Percentiles rank a stretch among this genome's conserved stretches.
phyloP scores from a whole-genome alignment of 1,140 invertebrate species.

The Tenebrio molitor region DNA sequence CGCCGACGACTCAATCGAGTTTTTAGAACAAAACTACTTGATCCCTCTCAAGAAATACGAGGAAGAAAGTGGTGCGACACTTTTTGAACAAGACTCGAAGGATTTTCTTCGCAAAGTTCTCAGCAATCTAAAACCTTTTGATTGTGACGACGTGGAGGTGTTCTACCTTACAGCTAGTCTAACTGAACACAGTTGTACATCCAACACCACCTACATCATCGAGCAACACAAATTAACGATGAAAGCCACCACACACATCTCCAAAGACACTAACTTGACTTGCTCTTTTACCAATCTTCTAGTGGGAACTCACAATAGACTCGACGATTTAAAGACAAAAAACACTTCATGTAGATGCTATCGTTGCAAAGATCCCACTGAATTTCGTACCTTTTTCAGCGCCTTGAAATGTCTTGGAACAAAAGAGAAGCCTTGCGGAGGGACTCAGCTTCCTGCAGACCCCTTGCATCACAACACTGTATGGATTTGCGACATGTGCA shows the following conservation, averaged over 20 bases:
- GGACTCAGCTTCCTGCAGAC: slow-evolving; percentile 71
- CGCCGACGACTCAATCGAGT: too few relatives aligned
- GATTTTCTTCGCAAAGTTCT: too few relatives aligned
- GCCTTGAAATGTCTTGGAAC: slow-evolving; percentile 74
- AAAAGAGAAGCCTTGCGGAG: slow-evolving; percentile 58
- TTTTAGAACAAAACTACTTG: too few relatives aligned
- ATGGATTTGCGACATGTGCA: slow-evolving; percentile 77
- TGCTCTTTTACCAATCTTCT: slow-evolving; percentile 78
- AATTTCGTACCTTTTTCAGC: slow-evolving; percentile 74
- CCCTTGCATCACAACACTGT: slow-evolving; percentile 71
- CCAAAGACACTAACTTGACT: slow-evolving; percentile 75
- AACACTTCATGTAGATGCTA: slow-evolving; percentile 75
- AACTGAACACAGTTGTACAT: slow-evolving; percentile 75
- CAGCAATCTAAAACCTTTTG: too few relatives aligned
- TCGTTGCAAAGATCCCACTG: slow-evolving; percentile 76
- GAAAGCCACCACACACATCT: slow-evolving; percentile 73
- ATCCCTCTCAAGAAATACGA: too few relatives aligned
- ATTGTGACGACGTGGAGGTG: too few relatives aligned
- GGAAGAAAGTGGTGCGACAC: too few relatives aligned
- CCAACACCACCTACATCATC: slow-evolving; percentile 74
- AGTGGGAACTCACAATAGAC: slow-evolving; percentile 75
- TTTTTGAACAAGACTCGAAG: too few relatives aligned
- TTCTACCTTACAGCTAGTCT: slow-evolving; percentile 74
- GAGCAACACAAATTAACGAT: slow-evolving; percentile 66
- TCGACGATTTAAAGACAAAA: slow-evolving; percentile 74